Conservation (phyloP, 1,140 invertebrate species). For the Aphelinus certus region DNA sequence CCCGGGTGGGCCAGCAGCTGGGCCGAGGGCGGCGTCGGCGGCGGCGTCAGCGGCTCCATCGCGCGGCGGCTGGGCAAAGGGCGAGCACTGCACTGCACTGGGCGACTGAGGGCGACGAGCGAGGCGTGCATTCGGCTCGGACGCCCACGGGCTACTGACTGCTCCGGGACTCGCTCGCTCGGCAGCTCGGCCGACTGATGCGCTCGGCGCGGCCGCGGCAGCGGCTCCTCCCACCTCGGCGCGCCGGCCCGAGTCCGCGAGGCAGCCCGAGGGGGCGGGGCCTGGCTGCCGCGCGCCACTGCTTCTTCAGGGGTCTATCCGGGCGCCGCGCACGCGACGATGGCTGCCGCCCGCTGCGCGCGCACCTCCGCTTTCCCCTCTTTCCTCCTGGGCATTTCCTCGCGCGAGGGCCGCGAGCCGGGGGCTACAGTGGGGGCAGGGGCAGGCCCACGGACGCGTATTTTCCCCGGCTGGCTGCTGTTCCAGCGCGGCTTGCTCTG, state of each 20-base stretch:
- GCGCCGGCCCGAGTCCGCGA: slow-evolving; percentile 8
- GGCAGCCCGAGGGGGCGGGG: slow-evolving; percentile 13
- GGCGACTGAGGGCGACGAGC: not conserved
- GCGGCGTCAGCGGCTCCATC: slow-evolving; percentile 72
- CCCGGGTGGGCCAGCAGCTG: slow-evolving; percentile 56
- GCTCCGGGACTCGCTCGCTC: not conserved
- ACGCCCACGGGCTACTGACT: slow-evolving; percentile 17
- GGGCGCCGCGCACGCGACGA: not conserved
- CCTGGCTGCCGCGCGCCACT: slow-evolving; percentile 20
- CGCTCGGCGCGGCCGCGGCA: not conserved
- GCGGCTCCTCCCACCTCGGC: slow-evolving; percentile 23
- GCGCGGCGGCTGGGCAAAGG: not conserved
- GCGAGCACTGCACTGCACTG: too few relatives aligned
- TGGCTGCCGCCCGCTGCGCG: not conserved
- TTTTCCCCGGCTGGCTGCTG: too few relatives aligned
- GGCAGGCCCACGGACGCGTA: too few relatives aligned
- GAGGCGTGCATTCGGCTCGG: not conserved
- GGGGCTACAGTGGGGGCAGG: too few relatives aligned
- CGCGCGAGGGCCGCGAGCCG: too few relatives aligned
- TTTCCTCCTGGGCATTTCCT: not conserved
- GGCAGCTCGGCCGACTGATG: too few relatives aligned
- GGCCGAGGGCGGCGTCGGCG: slow-evolving; percentile 72
- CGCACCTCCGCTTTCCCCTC: not conserved
- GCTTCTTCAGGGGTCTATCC: slow-evolving; percentile 3
- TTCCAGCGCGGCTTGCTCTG: too few relatives aligned